Conservation (phyloP, 2,888 invertebrate species). For the Acanthosepion pharaonis region DNA sequence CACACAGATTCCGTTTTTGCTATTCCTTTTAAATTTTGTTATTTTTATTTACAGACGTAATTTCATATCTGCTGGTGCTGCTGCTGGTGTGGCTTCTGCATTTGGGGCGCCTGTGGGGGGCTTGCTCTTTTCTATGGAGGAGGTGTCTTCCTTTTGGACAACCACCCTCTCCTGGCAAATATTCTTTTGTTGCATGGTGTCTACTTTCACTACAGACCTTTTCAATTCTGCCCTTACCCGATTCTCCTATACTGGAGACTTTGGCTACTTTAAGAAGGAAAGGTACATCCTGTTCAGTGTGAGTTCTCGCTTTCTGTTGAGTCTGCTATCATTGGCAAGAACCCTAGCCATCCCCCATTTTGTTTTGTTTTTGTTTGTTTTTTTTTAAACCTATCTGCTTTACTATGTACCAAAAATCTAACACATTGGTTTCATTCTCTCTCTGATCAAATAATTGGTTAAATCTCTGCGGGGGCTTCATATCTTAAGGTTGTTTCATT, state of each 20-base stretch:
- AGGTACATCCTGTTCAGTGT: slow-evolving; percentile 74
- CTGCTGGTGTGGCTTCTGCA: slow-evolving; percentile 76
- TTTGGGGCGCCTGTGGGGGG: slow-evolving; percentile 76
- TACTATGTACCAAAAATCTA: no score
- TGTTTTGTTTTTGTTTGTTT: neutral
- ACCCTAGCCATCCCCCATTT: neutral
- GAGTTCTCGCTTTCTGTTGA: slow-evolving; percentile 49
- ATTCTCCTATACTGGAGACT: slow-evolving; percentile 69
- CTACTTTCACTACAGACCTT: slow-evolving; percentile 73
- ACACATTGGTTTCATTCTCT: no score
- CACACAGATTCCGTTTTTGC: no score
- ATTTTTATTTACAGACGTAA: slow-evolving; percentile 66
- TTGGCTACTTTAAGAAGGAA: slow-evolving; percentile 73
- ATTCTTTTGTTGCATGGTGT: slow-evolving; percentile 76
- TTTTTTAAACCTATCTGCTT: slow-evolving; percentile 50
- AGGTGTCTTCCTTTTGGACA: slow-evolving; percentile 76
- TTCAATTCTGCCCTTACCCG: slow-evolving; percentile 73
- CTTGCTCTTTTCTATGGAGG: slow-evolving; percentile 76
- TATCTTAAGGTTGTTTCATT: no score
- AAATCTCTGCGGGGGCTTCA: no score
- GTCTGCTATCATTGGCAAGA: neutral
- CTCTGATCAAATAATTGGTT: no score
- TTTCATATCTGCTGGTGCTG: slow-evolving; percentile 74
- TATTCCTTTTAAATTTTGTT: neutral
- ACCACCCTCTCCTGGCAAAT: slow-evolving; percentile 76